phyloP scores from a whole-genome alignment of 2,113 vertebrate genomes.

The Pseudopipra pipra region DNA sequence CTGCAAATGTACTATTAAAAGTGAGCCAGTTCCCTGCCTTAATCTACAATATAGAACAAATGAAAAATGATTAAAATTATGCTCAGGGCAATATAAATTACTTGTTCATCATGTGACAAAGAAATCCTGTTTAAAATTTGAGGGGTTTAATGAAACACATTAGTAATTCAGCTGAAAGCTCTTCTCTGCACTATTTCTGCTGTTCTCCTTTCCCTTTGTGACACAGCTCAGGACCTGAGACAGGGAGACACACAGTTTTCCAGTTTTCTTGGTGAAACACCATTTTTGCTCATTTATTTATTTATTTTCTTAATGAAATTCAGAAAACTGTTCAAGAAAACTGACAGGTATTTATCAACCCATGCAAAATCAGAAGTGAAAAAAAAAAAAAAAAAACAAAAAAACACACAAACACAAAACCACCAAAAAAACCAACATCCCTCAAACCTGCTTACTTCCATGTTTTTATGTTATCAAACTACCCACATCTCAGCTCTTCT shows the following conservation, averaged over 20 bases:
- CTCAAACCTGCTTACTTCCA: not conserved
- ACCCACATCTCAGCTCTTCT: not conserved
- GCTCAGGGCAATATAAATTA: not conserved
- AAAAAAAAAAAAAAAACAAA: too few relatives aligned
- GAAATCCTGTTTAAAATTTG: not conserved
- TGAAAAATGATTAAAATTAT: conserved; percentile 9
- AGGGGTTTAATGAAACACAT: not conserved
- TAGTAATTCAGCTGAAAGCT: not conserved
- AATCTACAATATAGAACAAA: not conserved
- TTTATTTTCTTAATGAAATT: not conserved
- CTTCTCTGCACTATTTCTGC: not conserved
- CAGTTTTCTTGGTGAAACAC: not conserved
- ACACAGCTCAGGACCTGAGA: not conserved
- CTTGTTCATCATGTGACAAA: not conserved
- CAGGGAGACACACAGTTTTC: not conserved
- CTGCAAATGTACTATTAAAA: not conserved
- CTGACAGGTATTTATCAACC: accelerated
- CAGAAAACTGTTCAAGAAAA: not conserved
- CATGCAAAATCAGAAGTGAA: not conserved
- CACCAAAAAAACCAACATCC: accelerated
- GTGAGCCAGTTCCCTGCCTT: not conserved
- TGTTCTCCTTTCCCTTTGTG: not conserved
- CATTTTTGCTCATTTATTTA: not conserved
- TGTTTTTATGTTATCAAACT: not conserved
- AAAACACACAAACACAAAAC: not conserved